Evolutionary conservation across 2,113 vertebrate genomes (phyloP).

Genomic region (Nipponia nippon): DNA sequence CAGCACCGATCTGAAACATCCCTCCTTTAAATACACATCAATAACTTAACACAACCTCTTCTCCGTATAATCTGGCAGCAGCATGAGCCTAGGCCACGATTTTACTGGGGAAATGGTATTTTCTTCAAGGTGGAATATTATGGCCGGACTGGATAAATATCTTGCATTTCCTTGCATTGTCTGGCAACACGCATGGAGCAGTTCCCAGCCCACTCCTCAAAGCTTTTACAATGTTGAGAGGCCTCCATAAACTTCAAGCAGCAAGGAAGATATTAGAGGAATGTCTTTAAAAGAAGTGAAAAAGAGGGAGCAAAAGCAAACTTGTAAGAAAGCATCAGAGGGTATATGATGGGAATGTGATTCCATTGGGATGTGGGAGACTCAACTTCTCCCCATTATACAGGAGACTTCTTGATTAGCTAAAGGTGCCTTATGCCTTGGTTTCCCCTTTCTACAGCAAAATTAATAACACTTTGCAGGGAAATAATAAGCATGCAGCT

Average conservation of each 20-base stretch:
- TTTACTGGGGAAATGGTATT: slow-evolving; percentile 1
- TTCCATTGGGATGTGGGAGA: background rate
- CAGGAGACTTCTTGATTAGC: background rate
- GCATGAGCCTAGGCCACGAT: background rate
- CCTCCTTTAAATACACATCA: background rate
- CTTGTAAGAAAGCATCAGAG: background rate
- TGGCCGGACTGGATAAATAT: background rate
- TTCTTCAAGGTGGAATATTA: background rate
- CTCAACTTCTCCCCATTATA: background rate
- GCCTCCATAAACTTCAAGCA: background rate
- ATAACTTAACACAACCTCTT: background rate
- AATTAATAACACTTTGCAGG: background rate
- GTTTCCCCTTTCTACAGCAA: background rate
- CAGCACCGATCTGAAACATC: background rate
- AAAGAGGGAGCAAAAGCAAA: background rate
- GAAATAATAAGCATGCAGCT: background rate
- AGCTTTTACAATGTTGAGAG: background rate
- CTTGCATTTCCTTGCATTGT: background rate
- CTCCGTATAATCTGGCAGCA: background rate
- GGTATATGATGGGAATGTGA: background rate
- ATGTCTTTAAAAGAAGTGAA: background rate
- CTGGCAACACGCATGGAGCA: background rate
- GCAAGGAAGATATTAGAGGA: background rate
- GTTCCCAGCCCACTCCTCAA: background rate
- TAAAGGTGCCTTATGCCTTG: background rate